These are phyloP conservation scores for Sphenodon punctatus DNA, from an alignment of 2,797 vertebrate genomes.

Conservation along the genomic window DNA sequence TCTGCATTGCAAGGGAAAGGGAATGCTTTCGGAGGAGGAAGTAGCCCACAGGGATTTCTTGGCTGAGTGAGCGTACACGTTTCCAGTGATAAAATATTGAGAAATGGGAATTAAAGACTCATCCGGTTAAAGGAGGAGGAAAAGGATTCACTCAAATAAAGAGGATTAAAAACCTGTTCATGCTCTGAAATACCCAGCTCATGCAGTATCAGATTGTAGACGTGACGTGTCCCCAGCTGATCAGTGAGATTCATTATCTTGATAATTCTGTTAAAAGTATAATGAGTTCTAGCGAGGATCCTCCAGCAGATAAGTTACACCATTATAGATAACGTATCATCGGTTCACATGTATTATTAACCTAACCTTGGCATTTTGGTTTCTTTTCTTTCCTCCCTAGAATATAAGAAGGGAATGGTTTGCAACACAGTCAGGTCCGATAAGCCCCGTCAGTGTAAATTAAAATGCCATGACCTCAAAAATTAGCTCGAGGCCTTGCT, in stretches of 20 bases:
- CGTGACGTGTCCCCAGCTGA: neutral
- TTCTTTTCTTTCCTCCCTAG: neutral
- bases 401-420: neutral
- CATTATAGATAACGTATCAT: rapidly evolving
- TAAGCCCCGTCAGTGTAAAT: neutral
- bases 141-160: neutral
- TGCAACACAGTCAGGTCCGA: neutral
- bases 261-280: neutral
- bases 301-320: neutral
- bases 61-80: too few relatives aligned
- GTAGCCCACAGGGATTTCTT: too few relatives aligned
- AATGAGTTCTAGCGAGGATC: neutral
- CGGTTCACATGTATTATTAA: neutral
- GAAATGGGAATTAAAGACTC: too few relatives aligned
- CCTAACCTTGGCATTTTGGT: neutral
- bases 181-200: neutral
- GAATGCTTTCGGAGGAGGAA: too few relatives aligned
- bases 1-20: too few relatives aligned
- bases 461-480: neutral
- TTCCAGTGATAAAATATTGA: too few relatives aligned
- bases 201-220: rapidly evolving
- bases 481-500: neutral
- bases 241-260: neutral
- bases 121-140: neutral
- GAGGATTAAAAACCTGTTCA: neutral